A percentile compares a stretch with the other conserved stretches of the same genome.
Conservation (phyloP, 2,113 vertebrate genomes). For the Pontoporia blainvillei region DNA sequence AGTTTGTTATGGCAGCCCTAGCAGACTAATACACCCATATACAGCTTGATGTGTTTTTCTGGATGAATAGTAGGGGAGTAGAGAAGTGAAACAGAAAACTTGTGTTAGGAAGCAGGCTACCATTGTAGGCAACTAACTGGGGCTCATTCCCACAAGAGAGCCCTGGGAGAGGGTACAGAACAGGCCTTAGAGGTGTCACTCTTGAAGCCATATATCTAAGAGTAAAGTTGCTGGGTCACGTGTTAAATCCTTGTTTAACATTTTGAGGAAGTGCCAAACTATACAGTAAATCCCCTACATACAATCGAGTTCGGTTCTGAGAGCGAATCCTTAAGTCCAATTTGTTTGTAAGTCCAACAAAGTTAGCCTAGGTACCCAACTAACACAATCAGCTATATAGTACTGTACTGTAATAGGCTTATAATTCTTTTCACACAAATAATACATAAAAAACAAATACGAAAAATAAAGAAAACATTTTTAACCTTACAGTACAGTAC, state of each 20-base stretch:
- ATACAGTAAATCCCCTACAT: too few relatives aligned
- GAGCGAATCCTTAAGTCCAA: too few relatives aligned
- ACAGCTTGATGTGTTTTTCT: not conserved
- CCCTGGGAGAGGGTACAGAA: not conserved
- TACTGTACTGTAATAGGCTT: too few relatives aligned
- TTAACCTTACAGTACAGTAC: too few relatives aligned
- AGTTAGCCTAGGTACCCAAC: too few relatives aligned
- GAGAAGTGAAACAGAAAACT: not conserved
- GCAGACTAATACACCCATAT: not conserved
- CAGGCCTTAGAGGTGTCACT: not conserved
- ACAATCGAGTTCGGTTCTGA: too few relatives aligned
- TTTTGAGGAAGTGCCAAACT: not conserved
- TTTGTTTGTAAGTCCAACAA: too few relatives aligned
- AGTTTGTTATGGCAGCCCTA: not conserved
- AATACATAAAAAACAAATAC: too few relatives aligned
- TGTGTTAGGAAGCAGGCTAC: not conserved
- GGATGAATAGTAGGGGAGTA: not conserved
- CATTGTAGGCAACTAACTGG: not conserved
- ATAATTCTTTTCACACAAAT: too few relatives aligned
- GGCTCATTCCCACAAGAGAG: not conserved
- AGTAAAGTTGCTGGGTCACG: not conserved
- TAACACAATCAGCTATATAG: too few relatives aligned
- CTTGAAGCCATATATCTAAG: not conserved
- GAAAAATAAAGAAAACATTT: too few relatives aligned
- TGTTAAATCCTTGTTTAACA: not conserved